Conservation (phyloP, 2,113 vertebrate genomes). For the Oceanodroma tethys region DNA sequence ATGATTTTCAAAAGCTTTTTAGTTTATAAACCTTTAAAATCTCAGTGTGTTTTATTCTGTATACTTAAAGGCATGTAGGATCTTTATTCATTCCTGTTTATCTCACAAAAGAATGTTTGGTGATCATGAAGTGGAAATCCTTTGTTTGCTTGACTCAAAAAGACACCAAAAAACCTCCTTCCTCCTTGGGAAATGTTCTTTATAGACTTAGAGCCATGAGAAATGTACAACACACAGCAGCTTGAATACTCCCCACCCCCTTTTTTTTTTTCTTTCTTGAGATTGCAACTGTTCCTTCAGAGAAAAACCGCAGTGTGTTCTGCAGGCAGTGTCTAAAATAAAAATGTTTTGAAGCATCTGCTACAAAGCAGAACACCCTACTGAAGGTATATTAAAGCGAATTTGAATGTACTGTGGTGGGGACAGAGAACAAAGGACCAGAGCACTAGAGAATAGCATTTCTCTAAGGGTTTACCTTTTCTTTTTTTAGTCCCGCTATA, state of each 20-base stretch:
- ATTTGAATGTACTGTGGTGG: background rate
- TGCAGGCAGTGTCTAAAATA: background rate
- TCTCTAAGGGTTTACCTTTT: background rate
- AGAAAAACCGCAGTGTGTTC: background rate
- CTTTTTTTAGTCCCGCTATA: background rate
- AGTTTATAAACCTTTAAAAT: constrained; percentile 15
- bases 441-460: background rate
- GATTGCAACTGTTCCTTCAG: background rate
- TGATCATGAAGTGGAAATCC: background rate
- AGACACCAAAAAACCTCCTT: background rate
- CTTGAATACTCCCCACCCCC: background rate
- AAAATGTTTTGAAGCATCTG: background rate
- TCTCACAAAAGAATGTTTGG: background rate
- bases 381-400: background rate
- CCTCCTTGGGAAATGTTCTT: background rate
- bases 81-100: constrained; percentile 22
- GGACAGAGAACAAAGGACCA: background rate
- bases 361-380: background rate
- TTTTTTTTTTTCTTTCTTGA: background rate
- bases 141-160: constrained; percentile 7
- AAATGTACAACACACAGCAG: background rate
- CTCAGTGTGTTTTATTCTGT: background rate
- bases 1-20: background rate
- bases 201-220: background rate
- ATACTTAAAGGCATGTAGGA: background rate